Evolutionary conservation across 2,888 invertebrate genomes (phyloP), one percentile per base, ranked within the genome.

Genomic region (Girardia tigrina): DNA sequence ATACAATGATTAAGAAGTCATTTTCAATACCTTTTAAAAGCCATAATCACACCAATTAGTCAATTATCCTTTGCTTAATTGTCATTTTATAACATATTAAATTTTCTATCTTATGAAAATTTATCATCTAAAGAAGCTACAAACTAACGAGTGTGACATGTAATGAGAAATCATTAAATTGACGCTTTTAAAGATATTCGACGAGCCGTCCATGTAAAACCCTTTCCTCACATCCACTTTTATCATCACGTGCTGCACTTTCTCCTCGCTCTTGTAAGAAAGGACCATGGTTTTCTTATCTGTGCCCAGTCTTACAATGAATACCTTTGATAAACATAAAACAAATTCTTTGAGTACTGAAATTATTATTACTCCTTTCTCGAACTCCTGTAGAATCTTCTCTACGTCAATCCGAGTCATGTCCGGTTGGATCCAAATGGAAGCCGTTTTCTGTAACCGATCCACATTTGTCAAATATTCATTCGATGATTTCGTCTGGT

Each of bases 251-350:
- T 56, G 56, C 56, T 56, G 56, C 4, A 56, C n/a, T 56, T n/a
- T 4, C 20, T 56, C 56, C n/a, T 56, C 56, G 23, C 20, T 56
- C 23, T 16, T 56, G 23, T 56, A 56, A 8, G 56, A 56, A 56
- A 56, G 56, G 2, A 56, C 56, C 56, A 56, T 56, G n/a, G 56
- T 56, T 16, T 56, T 56, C n/a, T n/a, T 56, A n/a, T 56, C 56
- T n/a, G 56, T 20, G 23, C 23, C 23, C 4, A 56, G 20, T 56
- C 56, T 4, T 6, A 56, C n/a, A 12, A 56, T 56, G n/a, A 56
- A 56, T 8, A 16, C 23, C 56, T 56, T 56, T 56, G 4, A 56
- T 16, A n/a, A n/a, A n/a, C n/a, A n/a, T n/a, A n/a, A n/a, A n/a
- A n/a, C n/a, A n/a, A n/a, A n/a, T n/a, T n/a, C n/a, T n/a, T n/a